Evolutionary conservation across 2,113 vertebrate genomes (phyloP).

Genomic region (Ia io): DNA sequence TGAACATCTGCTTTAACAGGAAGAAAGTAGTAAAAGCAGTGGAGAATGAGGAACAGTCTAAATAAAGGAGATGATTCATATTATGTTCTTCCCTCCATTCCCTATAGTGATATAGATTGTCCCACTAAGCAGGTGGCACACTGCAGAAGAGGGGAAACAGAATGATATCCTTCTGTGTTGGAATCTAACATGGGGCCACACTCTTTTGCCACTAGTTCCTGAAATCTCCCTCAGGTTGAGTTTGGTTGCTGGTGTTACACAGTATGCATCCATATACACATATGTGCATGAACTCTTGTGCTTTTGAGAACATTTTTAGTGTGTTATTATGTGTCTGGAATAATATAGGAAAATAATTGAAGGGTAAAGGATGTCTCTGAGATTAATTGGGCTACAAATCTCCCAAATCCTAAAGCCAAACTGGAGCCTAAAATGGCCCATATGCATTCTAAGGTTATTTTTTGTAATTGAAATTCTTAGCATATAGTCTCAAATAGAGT

Average conservation of each 20-base stretch:
- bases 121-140: neutral
- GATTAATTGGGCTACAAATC: conserved; percentile 7
- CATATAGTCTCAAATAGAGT: conserved; percentile 62
- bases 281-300: neutral
- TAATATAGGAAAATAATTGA: conserved; percentile 1
- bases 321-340: neutral
- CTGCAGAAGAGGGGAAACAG: neutral
- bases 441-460: neutral
- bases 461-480: conserved; percentile 55
- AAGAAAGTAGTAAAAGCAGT: neutral
- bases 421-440: neutral
- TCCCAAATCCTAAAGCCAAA: conserved; percentile 25
- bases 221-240: neutral
- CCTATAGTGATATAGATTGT: neutral
- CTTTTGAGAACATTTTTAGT: neutral
- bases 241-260: neutral
- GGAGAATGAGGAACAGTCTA: neutral
- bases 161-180: neutral
- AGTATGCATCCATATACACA: neutral
- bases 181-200: neutral
- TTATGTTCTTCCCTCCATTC: neutral
- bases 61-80: neutral
- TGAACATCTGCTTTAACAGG: neutral
- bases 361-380: neutral
- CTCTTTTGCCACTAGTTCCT: neutral